Evolutionary conservation across 2,888 invertebrate species (phyloP).

Genomic region (Neoascia interrupta): DNA sequence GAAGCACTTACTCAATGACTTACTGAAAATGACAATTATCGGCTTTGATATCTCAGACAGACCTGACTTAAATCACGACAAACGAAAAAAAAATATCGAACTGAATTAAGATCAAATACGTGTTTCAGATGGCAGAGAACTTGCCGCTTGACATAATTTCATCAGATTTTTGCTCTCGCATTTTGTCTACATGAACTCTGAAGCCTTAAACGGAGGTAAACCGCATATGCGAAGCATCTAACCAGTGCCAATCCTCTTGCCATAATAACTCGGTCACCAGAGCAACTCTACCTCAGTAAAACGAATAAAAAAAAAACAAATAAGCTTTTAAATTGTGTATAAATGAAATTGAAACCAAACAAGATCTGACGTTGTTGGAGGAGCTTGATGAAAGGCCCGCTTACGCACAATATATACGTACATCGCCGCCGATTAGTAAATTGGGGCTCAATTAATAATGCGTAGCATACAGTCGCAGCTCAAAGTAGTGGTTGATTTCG

Average conservation of each 20-base stretch:
- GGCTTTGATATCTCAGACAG: too few species aligned
- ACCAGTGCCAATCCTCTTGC: constrained; percentile 14
- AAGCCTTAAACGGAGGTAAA: constrained; percentile 61
- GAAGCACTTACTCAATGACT: too few species aligned
- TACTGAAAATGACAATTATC: too few species aligned
- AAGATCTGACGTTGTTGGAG: neutral
- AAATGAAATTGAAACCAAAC: constrained; percentile 4
- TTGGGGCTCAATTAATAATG: neutral
- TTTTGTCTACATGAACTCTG: constrained; percentile 7
- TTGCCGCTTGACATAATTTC: constrained; percentile 46
- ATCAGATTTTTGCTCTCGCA: constrained; percentile 15
- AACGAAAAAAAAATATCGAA: neutral
- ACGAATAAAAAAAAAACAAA: neutral
- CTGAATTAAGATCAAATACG: constrained; percentile 29
- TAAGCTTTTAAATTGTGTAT: neutral
- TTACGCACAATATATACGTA: constrained; percentile 6
- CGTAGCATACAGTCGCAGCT: neutral
- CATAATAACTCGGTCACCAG: constrained; percentile 40
- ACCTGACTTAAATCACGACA: too few species aligned
- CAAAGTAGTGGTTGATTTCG: neutral
- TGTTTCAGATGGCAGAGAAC: constrained; percentile 44
- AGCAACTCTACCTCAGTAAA: neutral
- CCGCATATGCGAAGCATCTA: neutral
- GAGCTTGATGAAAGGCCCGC: neutral
- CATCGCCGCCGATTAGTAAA: constrained; percentile 2